Base-by-base conservation (phyloP, 2,888 invertebrate genomes). In the Hylaea fasciaria region DNA sequence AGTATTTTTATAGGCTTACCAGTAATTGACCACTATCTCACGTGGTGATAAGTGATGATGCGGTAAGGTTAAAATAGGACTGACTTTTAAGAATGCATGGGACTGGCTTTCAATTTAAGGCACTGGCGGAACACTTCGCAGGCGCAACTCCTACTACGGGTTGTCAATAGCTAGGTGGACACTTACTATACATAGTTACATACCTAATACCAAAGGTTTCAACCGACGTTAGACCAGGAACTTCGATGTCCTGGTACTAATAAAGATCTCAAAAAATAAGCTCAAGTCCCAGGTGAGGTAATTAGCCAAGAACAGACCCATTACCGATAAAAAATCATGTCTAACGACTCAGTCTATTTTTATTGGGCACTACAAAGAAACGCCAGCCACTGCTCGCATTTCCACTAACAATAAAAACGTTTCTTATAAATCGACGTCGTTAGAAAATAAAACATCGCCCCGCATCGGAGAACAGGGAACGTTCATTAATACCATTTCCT, bases 401-500 rank as follows among this genome's bases (percentile, higher is more conserved):
- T 59, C 54, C 54, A 59, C 49, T 39, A 53, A 54, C 50, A 43
- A 61, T 56, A 56, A 56, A 61, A 61, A 47, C 37, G 43, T 35
- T 59, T 58, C 52, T 66, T 64, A 68, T 63, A 59, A 68, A 68
- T 68, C 51, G 58, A 53, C 47, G 39, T 47, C 28, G 60, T 49
- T 56, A 59, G 56, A 52, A 63, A 51, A 55, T 59, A 59, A 54
- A 59, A 59, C 51, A 50, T 56, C 52, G 48, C 48, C 39, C 48
- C 50, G 43, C 66, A 59, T 62, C 69, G 51, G 50, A 39, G 45
- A 68, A 71, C 63, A 69, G 61, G 56, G 68, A 72, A 65, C 69
- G 65, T 66, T 77, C 77, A 80, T 80, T 80, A 78, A 77, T 76
- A 71, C 72, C 69, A 70, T 74, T 77, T 73, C 76, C 75, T 76